Base-by-base conservation (phyloP, 1,140 invertebrate species). In the Nautilus pompilius region DNA sequence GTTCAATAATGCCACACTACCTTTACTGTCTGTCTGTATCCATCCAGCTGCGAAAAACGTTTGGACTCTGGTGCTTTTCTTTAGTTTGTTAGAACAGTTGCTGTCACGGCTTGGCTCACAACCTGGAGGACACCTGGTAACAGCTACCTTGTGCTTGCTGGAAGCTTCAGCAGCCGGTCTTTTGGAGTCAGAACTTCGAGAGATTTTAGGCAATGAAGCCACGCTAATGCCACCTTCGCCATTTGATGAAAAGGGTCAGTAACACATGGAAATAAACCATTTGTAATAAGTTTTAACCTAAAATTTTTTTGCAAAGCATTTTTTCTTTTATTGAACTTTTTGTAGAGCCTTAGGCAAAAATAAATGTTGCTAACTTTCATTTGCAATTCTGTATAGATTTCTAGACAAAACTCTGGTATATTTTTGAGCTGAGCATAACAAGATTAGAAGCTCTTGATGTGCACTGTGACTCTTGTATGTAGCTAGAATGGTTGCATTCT, bases 241-340 rank as follows among this genome's bases (percentile, higher is more conserved):
- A 24, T 80, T 74, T 69, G 76, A 80, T 69, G 78, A 80, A 65
- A 80, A 80, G 74, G 78, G 78, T 78, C 51, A 55, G 58, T 46
- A 15, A 4, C n/a, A 10, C 8, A 41, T 41, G 8, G n/a, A 10
- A 41, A n/a, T 20, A 58, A 58, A 36, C 10, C 26, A 53, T 10
- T 20, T 8, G n/a, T n/a, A n/a, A n/a, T n/a, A n/a, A n/a, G n/a
- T n/a, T n/a, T n/a, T n/a, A n/a, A n/a, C n/a, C n/a, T n/a, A n/a
- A n/a, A n/a, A n/a, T n/a, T n/a, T n/a, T n/a, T n/a, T n/a, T n/a
- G n/a, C n/a, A n/a, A n/a, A n/a, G n/a, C n/a, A n/a, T n/a, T n/a
- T n/a, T n/a, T n/a, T n/a, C n/a, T n/a, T n/a, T n/a, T n/a, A n/a
- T n/a, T n/a, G n/a, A n/a, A n/a, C n/a, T n/a, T n/a, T n/a, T n/a